These are phyloP conservation scores for Isichthys henryi DNA, from an alignment of 2,113 vertebrate genomes.

Conservation along the genomic window DNA sequence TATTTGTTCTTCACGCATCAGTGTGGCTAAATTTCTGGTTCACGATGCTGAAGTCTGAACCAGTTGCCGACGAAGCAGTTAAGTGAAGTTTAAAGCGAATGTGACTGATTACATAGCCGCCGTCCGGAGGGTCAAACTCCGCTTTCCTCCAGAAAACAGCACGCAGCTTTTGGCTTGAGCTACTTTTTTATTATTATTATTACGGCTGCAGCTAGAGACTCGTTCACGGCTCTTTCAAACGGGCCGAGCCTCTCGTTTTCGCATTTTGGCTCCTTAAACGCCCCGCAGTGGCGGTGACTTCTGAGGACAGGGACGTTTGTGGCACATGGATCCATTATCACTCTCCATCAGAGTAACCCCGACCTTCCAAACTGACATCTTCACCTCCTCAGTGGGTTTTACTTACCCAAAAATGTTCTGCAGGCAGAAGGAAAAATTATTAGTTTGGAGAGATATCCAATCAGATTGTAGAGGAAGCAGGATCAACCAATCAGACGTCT, in stretches of 20 bases:
- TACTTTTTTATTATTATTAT: not conserved
- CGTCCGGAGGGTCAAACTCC: not conserved
- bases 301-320: constrained; percentile 29
- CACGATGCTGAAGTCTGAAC: not conserved
- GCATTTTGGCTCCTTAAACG: not conserved
- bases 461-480: no score
- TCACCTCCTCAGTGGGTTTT: not conserved
- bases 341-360: not conserved
- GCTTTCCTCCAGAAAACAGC: not conserved
- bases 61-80: not conserved
- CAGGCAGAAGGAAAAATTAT: no score
- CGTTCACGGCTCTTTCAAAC: not conserved
- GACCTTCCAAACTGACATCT: not conserved
- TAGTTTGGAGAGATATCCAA: no score
- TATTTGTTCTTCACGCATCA: not conserved
- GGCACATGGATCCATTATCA: not conserved
- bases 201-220: not conserved
- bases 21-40: not conserved
- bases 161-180: not conserved
- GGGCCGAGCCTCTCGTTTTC: not conserved
- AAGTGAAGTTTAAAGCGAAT: not conserved
- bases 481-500: no score
- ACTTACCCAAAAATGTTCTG: no score
- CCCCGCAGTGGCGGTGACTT: not conserved
- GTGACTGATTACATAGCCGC: not conserved